Percentiles rank a stretch among this genome's conserved stretches.
Conservation (phyloP, 2,888 invertebrate genomes). For the Gortyna flavago region DNA sequence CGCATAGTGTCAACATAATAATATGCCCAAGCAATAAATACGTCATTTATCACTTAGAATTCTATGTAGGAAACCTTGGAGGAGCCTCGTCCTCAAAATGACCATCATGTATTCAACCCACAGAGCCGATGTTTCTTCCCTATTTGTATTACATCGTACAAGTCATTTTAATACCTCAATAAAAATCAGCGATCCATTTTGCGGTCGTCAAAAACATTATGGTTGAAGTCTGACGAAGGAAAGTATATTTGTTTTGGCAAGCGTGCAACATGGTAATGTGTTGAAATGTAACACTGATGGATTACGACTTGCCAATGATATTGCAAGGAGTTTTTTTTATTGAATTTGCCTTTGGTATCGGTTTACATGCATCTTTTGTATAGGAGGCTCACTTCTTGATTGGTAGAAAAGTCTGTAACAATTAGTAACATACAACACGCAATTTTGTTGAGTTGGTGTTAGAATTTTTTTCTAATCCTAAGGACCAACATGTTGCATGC, state of each 20-base stretch:
- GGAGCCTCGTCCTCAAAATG: conserved; percentile 59
- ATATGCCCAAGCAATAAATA: conserved; percentile 47
- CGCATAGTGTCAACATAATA: conserved; percentile 27
- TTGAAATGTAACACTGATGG: conserved; percentile 69
- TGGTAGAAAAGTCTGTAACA: conserved; percentile 3
- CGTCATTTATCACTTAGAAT: conserved; percentile 54
- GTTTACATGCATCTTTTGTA: conserved; percentile 36
- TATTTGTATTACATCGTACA: conserved; percentile 52
- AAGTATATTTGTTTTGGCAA: conserved; percentile 74
- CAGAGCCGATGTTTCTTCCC: conserved; percentile 52
- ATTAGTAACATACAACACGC: conserved; percentile 1
- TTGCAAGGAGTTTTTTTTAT: conserved; percentile 48
- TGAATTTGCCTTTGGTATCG: conserved; percentile 23
- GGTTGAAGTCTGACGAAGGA: conserved; percentile 66
- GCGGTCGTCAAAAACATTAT: conserved; percentile 62
- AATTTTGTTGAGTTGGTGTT: background rate
- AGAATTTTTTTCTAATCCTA: background rate
- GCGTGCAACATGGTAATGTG: conserved; percentile 70
- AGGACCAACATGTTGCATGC: background rate
- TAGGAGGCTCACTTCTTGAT: background rate
- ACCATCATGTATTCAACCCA: conserved; percentile 62
- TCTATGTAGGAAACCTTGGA: conserved; percentile 57
- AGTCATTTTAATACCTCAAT: conserved; percentile 60
- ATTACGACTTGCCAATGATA: conserved; percentile 52
- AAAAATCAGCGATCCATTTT: conserved; percentile 60